These are phyloP conservation scores for Coleophora deauratella DNA, from an alignment of 2,888 invertebrate genomes.

Conservation along the genomic window DNA sequence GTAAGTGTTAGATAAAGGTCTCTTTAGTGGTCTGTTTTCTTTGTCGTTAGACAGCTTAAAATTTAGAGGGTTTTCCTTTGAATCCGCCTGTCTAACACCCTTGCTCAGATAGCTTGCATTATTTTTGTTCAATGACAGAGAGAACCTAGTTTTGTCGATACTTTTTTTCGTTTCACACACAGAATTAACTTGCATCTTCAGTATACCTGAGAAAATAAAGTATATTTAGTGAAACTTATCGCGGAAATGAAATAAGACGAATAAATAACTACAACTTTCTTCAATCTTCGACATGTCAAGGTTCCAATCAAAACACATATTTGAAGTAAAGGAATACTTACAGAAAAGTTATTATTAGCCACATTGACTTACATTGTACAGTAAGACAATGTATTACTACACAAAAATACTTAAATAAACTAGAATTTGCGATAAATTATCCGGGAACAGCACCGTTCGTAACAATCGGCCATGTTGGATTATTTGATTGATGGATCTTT, in stretches of 20 bases:
- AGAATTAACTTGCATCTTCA: slow-evolving; percentile 73
- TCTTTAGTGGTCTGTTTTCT: slow-evolving; percentile 58
- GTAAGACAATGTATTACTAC: slow-evolving; percentile 45
- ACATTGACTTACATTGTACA: slow-evolving; percentile 65
- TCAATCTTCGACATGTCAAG: slow-evolving; percentile 49
- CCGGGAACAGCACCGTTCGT: slow-evolving; percentile 48
- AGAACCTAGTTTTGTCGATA: slow-evolving; percentile 56
- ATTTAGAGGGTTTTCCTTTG: slow-evolving; percentile 34
- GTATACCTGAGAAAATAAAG: slow-evolving; percentile 53
- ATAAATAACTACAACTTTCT: slow-evolving; percentile 42
- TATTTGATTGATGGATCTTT: slow-evolving; percentile 19
- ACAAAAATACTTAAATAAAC: slow-evolving; percentile 35
- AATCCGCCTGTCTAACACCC: slow-evolving; percentile 36
- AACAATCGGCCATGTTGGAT: slow-evolving; percentile 61
- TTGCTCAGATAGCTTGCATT: slow-evolving; percentile 55
- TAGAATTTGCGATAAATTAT: slow-evolving; percentile 40
- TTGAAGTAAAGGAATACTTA: slow-evolving; percentile 39
- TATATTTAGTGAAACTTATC: slow-evolving; percentile 4
- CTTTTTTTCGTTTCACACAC: slow-evolving; percentile 58
- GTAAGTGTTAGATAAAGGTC: slow-evolving; percentile 48
- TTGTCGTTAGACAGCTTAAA: slow-evolving; percentile 32
- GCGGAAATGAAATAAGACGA: slow-evolving; percentile 10
- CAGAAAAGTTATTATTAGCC: slow-evolving; percentile 46
- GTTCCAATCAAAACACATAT: slow-evolving; percentile 29
- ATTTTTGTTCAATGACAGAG: slow-evolving; percentile 58